Percentiles rank a stretch among this genome's conserved stretches.
Conservation (phyloP, 2,113 vertebrate species). For the Condylura cristata region DNA sequence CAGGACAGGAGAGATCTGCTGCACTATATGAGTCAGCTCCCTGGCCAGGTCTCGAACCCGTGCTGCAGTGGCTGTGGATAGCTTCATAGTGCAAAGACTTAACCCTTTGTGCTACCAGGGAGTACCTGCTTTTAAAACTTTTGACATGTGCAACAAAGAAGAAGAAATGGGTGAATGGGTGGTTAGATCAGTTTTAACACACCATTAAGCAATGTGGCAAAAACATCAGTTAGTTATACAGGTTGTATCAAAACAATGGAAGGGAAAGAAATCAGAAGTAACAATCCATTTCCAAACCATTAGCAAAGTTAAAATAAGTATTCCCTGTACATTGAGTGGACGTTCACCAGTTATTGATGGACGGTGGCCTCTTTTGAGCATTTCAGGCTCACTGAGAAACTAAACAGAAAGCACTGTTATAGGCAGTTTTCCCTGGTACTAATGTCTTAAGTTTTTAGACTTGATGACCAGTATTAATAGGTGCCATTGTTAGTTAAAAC, state of each 20-base stretch:
- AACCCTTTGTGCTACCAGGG: no score
- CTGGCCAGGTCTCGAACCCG: no score
- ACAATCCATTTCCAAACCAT: not conserved
- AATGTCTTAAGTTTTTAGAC: not conserved
- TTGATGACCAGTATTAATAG: not conserved
- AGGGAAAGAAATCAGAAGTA: not conserved
- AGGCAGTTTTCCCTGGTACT: not conserved
- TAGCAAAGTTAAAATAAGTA: not conserved
- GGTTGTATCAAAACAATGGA: not conserved
- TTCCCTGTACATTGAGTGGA: not conserved
- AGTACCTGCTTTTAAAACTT: no score
- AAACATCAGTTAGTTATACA: not conserved
- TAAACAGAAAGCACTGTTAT: not conserved
- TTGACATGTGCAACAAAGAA: conserved; percentile 27
- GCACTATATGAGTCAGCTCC: no score
- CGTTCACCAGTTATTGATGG: not conserved
- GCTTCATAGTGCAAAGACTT: no score
- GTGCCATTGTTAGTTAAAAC: not conserved
- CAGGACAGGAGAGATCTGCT: no score
- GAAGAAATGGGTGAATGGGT: not conserved
- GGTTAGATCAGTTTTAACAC: conserved; percentile 28
- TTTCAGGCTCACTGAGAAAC: not conserved
- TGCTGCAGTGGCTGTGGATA: no score
- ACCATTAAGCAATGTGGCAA: not conserved
- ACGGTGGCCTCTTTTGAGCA: not conserved